Percentiles rank a stretch among this genome's conserved stretches.
These are phyloP conservation scores for Scaeva pyrastri DNA, from an alignment of 2,888 invertebrate species.

Conservation along the genomic window DNA sequence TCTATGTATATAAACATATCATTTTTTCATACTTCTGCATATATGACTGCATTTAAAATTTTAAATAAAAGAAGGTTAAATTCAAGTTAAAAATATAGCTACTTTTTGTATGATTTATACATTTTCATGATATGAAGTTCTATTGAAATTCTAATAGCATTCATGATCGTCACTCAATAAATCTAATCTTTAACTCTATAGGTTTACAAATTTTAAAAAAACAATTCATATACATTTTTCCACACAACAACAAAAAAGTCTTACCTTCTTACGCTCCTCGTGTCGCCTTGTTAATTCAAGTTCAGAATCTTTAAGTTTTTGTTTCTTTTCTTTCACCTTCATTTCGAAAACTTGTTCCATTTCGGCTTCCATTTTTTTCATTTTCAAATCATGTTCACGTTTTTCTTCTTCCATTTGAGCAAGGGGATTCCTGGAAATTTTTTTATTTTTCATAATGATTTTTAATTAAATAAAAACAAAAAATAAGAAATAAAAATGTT, in stretches of 20 bases:
- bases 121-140: slow-evolving; percentile 17
- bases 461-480: slow-evolving; percentile 20
- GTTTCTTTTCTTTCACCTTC: slow-evolving; percentile 98
- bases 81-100: background rate
- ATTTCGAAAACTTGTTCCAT: slow-evolving; percentile 99
- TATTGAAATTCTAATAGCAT: slow-evolving; percentile 9
- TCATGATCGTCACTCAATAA: background rate
- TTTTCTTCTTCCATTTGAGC: slow-evolving; percentile 99
- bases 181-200: background rate
- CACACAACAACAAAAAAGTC: slow-evolving; percentile 75
- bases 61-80: background rate
- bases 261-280: slow-evolving; percentile 90
- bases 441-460: slow-evolving; percentile 27
- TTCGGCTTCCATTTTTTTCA: slow-evolving; percentile 99
- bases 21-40: no score
- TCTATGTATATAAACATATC: no score
- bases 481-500: background rate
- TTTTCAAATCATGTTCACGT: slow-evolving; percentile 96
- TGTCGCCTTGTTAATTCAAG: slow-evolving; percentile 95
- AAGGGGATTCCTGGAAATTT: slow-evolving; percentile 92
- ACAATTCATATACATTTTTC: background rate
- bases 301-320: slow-evolving; percentile 98
- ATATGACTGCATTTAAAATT: no score
- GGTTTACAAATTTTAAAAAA: background rate
- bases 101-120: background rate